A percentile compares a stretch with the other conserved stretches of the same genome.
These are phyloP conservation scores for Mactra quadrangularis DNA, from an alignment of 1,140 invertebrate species.

Conservation along the genomic window DNA sequence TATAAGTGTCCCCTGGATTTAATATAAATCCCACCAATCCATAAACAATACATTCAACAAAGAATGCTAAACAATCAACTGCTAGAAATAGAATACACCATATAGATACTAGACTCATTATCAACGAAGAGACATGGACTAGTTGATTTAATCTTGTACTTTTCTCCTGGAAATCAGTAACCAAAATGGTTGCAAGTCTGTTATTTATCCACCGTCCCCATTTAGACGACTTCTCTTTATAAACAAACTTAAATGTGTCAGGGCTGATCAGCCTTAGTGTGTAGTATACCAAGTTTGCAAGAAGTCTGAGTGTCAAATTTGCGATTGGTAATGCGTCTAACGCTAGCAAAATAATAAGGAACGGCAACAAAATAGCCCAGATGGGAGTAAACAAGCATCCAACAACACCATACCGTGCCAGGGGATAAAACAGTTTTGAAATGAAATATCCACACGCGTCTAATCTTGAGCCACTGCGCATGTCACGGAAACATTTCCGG, in stretches of 20 bases:
- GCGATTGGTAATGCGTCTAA: constrained; percentile 3
- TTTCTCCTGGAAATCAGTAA: background rate
- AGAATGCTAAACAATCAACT: constrained; percentile 12
- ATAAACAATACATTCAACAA: constrained; percentile 19
- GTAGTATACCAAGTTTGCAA: constrained; percentile 22
- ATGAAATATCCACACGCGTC: constrained; percentile 9
- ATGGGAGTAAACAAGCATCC: constrained; percentile 17
- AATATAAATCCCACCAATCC: constrained; percentile 7
- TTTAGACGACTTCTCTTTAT: background rate
- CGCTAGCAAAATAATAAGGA: background rate
- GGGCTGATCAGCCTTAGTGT: constrained; percentile 16
- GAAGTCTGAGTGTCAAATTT: constrained; percentile 22
- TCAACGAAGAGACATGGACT: background rate
- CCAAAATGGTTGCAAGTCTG: background rate
- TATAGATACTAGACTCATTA: constrained; percentile 1
- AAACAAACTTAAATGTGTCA: background rate
- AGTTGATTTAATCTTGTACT: constrained; percentile 32
- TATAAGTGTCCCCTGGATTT: background rate
- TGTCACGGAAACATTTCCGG: constrained; percentile 32
- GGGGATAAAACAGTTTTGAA: constrained; percentile 1
- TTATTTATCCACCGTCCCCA: background rate
- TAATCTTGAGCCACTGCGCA: background rate
- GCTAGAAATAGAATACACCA: constrained; percentile 2
- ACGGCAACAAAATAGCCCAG: background rate
- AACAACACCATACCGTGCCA: constrained; percentile 9